Percentiles rank a stretch among this genome's conserved stretches.
Evolutionary conservation across 2,888 invertebrate genomes (phyloP).

Genomic region (Mythimna pallens): DNA sequence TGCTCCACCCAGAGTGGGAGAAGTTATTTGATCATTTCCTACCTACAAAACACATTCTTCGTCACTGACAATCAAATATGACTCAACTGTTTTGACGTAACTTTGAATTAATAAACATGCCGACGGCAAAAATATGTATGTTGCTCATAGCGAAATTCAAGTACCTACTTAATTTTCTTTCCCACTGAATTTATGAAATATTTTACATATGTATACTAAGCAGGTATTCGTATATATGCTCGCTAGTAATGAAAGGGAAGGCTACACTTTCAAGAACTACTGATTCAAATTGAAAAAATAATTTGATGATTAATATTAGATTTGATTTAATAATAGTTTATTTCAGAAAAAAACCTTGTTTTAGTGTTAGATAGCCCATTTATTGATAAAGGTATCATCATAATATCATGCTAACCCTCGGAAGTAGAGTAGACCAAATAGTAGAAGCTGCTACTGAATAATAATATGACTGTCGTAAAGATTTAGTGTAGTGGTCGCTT

Average conservation of each 20-base stretch:
- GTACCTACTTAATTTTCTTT: slow-evolving; percentile 12
- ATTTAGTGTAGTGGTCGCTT: too few species aligned
- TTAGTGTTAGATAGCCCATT: too few species aligned
- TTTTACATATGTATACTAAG: slow-evolving; percentile 9
- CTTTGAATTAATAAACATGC: slow-evolving; percentile 17
- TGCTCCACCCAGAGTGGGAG: too few species aligned
- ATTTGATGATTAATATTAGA: too few species aligned
- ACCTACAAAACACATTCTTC: neutral
- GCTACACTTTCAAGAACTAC: neutral
- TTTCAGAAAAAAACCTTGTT: too few species aligned
- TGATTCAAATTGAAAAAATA: neutral
- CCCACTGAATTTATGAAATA: slow-evolving; percentile 21
- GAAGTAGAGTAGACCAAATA: too few species aligned
- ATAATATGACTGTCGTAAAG: too few species aligned
- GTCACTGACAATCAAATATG: neutral
- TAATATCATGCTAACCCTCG: too few species aligned
- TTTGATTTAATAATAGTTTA: too few species aligned
- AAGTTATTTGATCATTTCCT: too few species aligned
- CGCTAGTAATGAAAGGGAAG: neutral
- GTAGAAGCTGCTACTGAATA: too few species aligned
- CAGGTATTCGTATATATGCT: neutral
- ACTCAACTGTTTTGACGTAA: slow-evolving; percentile 1
- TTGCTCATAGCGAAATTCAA: slow-evolving; percentile 20
- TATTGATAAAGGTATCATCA: too few species aligned
- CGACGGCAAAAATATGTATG: slow-evolving; percentile 3